A percentile compares a stretch with the other conserved stretches of the same genome.
phyloP scores from a whole-genome alignment of 2,113 vertebrate species.

The Anser cygnoides region DNA sequence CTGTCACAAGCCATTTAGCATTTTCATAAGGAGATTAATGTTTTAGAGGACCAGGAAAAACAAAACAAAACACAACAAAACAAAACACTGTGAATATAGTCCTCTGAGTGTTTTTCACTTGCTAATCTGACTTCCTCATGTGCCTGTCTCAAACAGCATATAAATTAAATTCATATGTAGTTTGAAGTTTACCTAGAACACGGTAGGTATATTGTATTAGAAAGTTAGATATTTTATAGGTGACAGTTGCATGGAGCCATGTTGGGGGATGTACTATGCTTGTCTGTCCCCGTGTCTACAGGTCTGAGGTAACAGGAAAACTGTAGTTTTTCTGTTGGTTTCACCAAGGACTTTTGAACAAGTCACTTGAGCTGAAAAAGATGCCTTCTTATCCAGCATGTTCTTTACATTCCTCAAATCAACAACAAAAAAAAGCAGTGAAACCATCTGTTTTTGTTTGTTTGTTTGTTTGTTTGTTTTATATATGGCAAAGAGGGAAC shows the following conservation, averaged over 20 bases:
- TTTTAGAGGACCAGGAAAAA: not conserved
- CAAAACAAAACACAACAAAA: not conserved
- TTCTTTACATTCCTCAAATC: not conserved
- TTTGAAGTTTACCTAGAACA: no score
- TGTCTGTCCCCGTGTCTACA: not conserved
- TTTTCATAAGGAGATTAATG: not conserved
- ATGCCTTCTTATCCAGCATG: accelerated
- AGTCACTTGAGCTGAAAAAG: not conserved
- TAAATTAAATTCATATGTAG: not conserved
- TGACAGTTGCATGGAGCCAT: not conserved
- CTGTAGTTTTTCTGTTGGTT: not conserved
- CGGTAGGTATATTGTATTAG: accelerated
- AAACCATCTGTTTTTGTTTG: not conserved
- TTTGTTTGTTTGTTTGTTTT: no score
- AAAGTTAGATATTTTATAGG: not conserved
- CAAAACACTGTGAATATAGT: not conserved
- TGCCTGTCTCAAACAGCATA: not conserved
- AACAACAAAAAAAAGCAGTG: not conserved
- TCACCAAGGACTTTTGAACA: not conserved
- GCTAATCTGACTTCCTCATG: not conserved
- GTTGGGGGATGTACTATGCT: not conserved
- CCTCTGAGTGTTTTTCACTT: not conserved
- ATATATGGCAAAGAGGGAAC: not conserved
- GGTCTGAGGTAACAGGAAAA: not conserved
- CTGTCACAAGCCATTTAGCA: not conserved